Percentiles rank a stretch among this genome's conserved stretches.
phyloP scores from a whole-genome alignment of 2,797 vertebrate genomes.

The Notolabrus celidotus region DNA sequence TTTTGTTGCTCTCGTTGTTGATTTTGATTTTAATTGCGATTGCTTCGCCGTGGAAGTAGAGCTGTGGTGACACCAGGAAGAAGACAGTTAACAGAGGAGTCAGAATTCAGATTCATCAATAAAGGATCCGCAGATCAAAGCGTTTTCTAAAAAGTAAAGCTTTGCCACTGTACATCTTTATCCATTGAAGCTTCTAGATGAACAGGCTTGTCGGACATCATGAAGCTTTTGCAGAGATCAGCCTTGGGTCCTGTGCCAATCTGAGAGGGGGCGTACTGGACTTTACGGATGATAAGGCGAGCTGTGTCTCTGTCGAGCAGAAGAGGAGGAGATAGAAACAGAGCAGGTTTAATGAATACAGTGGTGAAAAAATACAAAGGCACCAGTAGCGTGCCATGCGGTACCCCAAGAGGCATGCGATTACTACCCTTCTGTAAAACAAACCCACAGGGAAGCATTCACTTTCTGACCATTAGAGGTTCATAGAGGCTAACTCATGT shows the following conservation, averaged over 20 bases:
- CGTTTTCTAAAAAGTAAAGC: background rate
- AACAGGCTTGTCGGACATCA: conserved; percentile 94
- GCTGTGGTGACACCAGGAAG: conserved; percentile 73
- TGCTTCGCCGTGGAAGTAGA: conserved; percentile 90
- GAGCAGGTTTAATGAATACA: background rate
- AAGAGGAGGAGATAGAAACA: background rate
- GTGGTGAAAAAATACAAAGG: background rate
- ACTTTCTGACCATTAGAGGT: background rate
- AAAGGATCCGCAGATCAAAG: background rate
- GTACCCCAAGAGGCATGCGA: background rate
- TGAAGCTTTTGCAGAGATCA: conserved; percentile 90
- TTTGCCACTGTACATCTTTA: conserved; percentile 84
- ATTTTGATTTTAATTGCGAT: conserved; percentile 89
- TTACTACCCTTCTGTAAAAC: background rate
- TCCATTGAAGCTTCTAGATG: conserved; percentile 89
- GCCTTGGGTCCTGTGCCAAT: conserved; percentile 82
- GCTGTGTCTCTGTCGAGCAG: conserved; percentile 86
- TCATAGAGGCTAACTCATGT: too few relatives aligned
- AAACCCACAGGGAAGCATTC: background rate
- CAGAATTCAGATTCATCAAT: too few relatives aligned
- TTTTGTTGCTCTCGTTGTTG: conserved; percentile 92
- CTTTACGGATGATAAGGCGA: conserved; percentile 90
- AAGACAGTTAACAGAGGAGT: background rate
- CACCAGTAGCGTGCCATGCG: background rate
- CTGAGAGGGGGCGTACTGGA: conserved; percentile 88